These are phyloP conservation scores for Rhagium mordax DNA, from an alignment of 2,888 invertebrate species.

Conservation along the genomic window DNA sequence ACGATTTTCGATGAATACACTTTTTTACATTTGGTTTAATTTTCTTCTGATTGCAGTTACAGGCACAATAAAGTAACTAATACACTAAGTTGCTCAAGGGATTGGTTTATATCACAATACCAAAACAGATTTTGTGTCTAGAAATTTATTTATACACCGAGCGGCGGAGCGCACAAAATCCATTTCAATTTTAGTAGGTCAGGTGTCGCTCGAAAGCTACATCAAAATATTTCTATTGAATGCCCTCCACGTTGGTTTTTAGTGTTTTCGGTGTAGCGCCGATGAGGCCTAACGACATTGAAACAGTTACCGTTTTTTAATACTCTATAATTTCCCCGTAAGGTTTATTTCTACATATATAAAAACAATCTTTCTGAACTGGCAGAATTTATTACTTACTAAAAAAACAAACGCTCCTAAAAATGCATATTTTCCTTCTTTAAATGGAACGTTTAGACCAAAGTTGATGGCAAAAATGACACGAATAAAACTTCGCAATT, in stretches of 20 bases:
- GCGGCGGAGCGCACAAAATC: constrained; percentile 59
- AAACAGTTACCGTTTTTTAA: not conserved
- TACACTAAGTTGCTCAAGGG: constrained; percentile 56
- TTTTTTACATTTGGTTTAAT: constrained; percentile 58
- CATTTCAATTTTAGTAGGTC: constrained; percentile 45
- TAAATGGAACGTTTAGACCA: no score
- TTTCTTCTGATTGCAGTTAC: constrained; percentile 65
- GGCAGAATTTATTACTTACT: no score
- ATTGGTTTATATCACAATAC: constrained; percentile 65
- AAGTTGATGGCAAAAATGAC: no score
- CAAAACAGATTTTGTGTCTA: constrained; percentile 64
- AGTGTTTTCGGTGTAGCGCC: not conserved
- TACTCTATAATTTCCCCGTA: no score
- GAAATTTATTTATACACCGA: constrained; percentile 39
- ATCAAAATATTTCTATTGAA: not conserved
- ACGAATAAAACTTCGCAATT: no score
- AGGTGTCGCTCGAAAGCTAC: constrained; percentile 11
- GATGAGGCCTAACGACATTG: not conserved
- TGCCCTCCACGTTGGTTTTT: not conserved
- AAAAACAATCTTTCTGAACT: no score
- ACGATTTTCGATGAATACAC: constrained; percentile 62
- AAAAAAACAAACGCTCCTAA: no score
- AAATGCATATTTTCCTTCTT: no score
- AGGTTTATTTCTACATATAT: no score
- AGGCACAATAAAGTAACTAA: constrained; percentile 69